These are phyloP conservation scores for Portevinia maculata DNA, from an alignment of 2,888 invertebrate species.

Conservation along the genomic window DNA sequence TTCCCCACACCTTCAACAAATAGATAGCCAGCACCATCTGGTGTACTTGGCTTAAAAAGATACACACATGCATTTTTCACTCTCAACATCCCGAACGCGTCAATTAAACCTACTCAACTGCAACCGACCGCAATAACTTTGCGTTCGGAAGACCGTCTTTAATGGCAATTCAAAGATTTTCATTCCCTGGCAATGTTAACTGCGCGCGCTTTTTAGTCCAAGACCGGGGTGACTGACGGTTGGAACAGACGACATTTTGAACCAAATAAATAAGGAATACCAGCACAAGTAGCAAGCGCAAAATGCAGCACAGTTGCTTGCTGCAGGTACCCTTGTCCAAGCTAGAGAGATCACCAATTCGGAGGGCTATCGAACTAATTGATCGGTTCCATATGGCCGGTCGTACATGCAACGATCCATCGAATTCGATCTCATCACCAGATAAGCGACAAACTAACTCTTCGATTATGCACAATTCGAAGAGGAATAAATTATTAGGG, in stretches of 20 bases:
- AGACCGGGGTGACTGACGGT: constrained; percentile 48
- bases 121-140: constrained; percentile 74
- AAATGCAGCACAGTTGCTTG: constrained; percentile 31
- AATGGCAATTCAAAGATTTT: constrained; percentile 65
- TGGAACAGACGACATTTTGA: constrained; percentile 54
- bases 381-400: constrained; percentile 83
- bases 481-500: constrained; percentile 41
- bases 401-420: constrained; percentile 77
- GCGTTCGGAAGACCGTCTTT: constrained; percentile 66
- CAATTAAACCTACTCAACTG: constrained; percentile 72
- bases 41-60: neutral
- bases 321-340: constrained; percentile 54
- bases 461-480: constrained; percentile 70
- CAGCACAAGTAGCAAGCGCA: constrained; percentile 9
- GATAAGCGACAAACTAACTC: constrained; percentile 71
- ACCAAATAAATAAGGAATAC: constrained; percentile 65
- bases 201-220: constrained; percentile 1
- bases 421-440: constrained; percentile 70
- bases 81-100: constrained; percentile 66
- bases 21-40: constrained; percentile 45
- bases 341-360: constrained; percentile 40
- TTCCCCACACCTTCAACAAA: constrained; percentile 11
- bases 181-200: constrained; percentile 21
- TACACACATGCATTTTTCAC: constrained; percentile 60
- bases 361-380: constrained; percentile 79